Base-by-base conservation (phyloP, 2,888 invertebrate genomes). In the Leptothorax acervorum region DNA sequence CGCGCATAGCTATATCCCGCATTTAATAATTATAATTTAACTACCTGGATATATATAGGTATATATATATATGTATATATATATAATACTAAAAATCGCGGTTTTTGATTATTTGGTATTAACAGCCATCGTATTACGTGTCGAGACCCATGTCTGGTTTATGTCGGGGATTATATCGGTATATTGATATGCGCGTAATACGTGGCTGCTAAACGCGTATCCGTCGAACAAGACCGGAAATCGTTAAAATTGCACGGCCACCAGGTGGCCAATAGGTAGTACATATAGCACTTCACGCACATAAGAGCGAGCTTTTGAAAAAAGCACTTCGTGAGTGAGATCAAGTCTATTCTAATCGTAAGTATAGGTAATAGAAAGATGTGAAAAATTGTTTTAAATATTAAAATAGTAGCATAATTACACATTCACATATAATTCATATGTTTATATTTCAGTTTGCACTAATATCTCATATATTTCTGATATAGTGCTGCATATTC, bases 231-330 rank as follows among this genome's bases (percentile, higher is more conserved):
- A 83, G 55, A 84, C 81, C 65, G 82, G 82, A 84, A 84, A 76
- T 86, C 86, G 82, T 86, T 86, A 86, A 84, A 86, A 86, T 86
- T 48, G 63, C 66, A 23, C 75, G 42, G 31, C 48, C 70, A 57
- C 86, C 83, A 84, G 82, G 85, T 85, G 88, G 71, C 66, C 82
- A 35, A 78, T 82, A 53, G 51, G 65, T 66, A 48, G 42, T 84
- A 23, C 23, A 23, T 23, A 84, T 62, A 70, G 28, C 55, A 45
- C 23, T 66, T 66, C 53, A 28, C 42, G 45, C 23, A 28, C 23
- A 35, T 45, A 48, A 79, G 63, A 53, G 9, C 57, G 9, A 39
- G 31, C 63, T 55, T 42, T 6, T 4, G n/a, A 39, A 84, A 81
- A 79, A 70, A 53, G 57, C 65, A 57, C 55, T 57, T 71, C 28